Percentiles rank a stretch among this genome's conserved stretches.
phyloP scores from a whole-genome alignment of 2,797 vertebrate species.

The Alcedo quadribrachys region DNA sequence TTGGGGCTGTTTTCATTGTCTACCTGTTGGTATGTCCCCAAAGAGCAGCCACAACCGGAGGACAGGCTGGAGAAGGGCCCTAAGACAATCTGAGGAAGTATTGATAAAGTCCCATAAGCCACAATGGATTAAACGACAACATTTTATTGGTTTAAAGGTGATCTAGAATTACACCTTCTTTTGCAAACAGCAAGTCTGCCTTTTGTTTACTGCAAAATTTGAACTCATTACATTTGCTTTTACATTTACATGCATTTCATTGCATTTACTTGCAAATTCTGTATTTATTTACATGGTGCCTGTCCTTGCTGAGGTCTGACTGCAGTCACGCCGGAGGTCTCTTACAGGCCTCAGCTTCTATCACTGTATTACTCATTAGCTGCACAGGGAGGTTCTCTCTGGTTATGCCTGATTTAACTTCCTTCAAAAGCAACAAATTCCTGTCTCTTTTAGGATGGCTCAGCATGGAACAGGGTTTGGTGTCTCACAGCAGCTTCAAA shows the following conservation, averaged over 20 bases:
- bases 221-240: slow-evolving; percentile 15
- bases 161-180: background rate
- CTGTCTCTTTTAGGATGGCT: background rate
- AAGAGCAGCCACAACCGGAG: background rate
- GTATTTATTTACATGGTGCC: slow-evolving; percentile 61
- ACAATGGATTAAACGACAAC: background rate
- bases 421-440: background rate
- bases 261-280: slow-evolving; percentile 67
- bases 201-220: slow-evolving; percentile 18
- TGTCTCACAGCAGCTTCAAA: background rate
- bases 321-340: background rate
- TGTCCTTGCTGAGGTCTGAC: slow-evolving; percentile 24
- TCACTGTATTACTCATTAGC: background rate
- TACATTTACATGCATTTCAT: slow-evolving; percentile 61
- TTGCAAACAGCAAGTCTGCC: background rate
- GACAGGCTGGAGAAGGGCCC: background rate
- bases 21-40: background rate
- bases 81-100: background rate
- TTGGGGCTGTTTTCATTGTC: background rate
- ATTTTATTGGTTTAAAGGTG: background rate
- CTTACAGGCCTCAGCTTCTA: background rate
- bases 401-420: background rate
- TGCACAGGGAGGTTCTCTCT: background rate
- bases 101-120: background rate
- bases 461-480: rapidly evolving